Percentiles rank a stretch among this genome's conserved stretches.
phyloP scores from a whole-genome alignment of 2,797 vertebrate genomes.

The Pseudotriccus pelzelni region DNA sequence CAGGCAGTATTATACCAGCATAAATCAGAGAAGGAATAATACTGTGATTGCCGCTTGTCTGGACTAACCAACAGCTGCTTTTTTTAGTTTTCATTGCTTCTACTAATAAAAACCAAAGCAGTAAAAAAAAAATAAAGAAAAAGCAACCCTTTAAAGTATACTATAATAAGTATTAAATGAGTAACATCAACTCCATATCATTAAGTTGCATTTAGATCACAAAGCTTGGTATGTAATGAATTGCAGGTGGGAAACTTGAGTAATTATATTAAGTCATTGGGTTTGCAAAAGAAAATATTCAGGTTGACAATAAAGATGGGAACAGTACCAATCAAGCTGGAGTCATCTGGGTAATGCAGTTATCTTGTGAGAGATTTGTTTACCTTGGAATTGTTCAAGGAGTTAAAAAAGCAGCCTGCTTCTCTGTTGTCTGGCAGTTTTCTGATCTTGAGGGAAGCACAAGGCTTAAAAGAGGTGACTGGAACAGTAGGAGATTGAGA shows the following conservation, averaged over 20 bases:
- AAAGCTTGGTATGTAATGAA: background rate
- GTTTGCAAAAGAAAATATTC: constrained; percentile 11
- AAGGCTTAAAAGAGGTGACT: background rate
- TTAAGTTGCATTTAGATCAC: constrained; percentile 15
- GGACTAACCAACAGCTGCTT: background rate
- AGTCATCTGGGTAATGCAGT: background rate
- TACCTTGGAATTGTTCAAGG: background rate
- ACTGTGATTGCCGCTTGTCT: background rate
- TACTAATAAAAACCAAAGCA: background rate
- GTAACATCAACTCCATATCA: constrained; percentile 6
- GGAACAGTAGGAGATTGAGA: background rate
- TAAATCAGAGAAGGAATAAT: background rate
- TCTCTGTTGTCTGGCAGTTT: background rate
- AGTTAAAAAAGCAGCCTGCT: background rate
- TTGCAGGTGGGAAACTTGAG: constrained; percentile 3
- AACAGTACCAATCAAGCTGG: background rate
- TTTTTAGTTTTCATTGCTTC: background rate
- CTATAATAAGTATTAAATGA: background rate
- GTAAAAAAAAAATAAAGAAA: background rate
- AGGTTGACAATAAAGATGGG: background rate
- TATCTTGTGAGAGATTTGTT: constrained; percentile 22
- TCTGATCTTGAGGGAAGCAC: background rate
- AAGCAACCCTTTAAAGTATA: background rate
- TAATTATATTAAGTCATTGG: background rate
- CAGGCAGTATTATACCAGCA: background rate